These are phyloP conservation scores for Acrocephalus scirpaceus DNA, from an alignment of 2,797 vertebrate species.

Conservation along the genomic window DNA sequence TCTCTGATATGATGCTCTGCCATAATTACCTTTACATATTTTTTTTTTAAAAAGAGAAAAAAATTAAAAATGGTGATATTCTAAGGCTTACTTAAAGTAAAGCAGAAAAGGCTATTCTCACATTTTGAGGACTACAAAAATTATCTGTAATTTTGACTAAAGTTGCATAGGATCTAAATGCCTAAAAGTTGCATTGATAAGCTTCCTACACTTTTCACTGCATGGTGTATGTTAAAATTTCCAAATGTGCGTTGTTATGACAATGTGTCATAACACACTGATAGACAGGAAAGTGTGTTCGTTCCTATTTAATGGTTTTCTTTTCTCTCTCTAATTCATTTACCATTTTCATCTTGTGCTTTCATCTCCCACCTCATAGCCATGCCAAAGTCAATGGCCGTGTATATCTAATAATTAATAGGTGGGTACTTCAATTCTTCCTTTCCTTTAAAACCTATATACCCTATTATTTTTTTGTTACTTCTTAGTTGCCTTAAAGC, in stretches of 20 bases:
- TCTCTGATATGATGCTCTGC: not conserved
- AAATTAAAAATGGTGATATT: not conserved
- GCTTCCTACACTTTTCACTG: not conserved
- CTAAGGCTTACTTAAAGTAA: not conserved
- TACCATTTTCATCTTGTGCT: constrained; percentile 62
- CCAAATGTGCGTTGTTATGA: not conserved
- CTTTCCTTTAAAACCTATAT: constrained; percentile 26
- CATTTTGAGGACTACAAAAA: not conserved
- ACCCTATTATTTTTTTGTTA: not conserved
- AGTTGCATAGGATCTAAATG: not conserved
- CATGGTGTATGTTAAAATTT: not conserved
- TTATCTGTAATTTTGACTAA: not conserved
- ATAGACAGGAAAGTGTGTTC: not conserved
- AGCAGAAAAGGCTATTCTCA: not conserved
- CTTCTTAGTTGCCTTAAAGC: constrained; percentile 34
- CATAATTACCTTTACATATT: not conserved
- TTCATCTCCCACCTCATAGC: constrained; percentile 82
- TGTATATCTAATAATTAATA: constrained; percentile 99
- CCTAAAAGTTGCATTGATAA: not conserved
- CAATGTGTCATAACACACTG: not conserved
- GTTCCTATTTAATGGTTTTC: constrained; percentile 72
- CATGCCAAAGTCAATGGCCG: constrained; percentile 98
- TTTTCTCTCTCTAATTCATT: constrained; percentile 76
- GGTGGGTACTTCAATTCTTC: constrained; percentile 88
- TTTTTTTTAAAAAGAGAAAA: not conserved